Evolutionary conservation across 2,888 invertebrate genomes (phyloP).

Genomic region (Sabatieria punctata): DNA sequence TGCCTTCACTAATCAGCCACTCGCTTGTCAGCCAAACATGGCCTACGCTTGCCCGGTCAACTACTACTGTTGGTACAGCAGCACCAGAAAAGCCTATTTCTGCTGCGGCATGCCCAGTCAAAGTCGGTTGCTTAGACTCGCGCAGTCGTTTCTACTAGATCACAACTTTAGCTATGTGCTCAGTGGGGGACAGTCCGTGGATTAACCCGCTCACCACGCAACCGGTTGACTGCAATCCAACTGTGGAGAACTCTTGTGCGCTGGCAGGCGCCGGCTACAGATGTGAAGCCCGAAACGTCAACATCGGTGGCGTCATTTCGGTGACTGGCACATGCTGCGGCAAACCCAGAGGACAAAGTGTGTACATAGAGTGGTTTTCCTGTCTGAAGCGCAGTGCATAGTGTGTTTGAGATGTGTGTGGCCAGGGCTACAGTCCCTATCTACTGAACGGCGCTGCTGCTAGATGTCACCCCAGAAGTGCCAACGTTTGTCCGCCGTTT

Average conservation of each 20-base stretch:
- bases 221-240: not conserved
- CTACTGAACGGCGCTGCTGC: not conserved
- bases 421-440: not conserved
- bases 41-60: not conserved
- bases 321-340: not conserved
- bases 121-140: not conserved
- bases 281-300: not conserved
- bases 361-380: not conserved
- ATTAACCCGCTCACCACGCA: not conserved
- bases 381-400: not conserved
- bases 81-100: not conserved
- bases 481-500: not conserved
- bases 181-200: not conserved
- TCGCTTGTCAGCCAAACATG: not conserved
- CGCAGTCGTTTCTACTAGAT: not conserved
- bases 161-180: not conserved
- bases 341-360: not conserved
- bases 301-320: not conserved
- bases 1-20: not conserved
- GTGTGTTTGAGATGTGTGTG: not conserved
- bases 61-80: not conserved
- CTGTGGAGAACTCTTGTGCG: not conserved
- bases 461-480: not conserved
- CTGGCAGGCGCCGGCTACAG: not conserved
- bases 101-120: not conserved